Evolutionary conservation across 2,888 invertebrate genomes (phyloP).

Genomic region (Endotricha flammealis): DNA sequence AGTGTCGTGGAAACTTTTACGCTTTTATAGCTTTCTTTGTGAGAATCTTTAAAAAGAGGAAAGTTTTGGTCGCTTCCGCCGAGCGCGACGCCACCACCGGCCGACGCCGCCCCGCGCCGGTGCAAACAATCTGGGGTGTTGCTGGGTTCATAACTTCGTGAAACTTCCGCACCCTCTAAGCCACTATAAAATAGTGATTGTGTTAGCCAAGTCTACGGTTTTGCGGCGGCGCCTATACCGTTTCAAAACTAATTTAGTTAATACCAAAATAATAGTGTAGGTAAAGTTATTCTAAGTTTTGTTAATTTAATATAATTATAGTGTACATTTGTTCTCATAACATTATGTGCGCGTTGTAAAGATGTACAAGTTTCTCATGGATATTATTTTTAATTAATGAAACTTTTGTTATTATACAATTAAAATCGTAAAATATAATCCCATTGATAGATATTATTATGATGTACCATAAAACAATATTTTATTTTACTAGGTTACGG

Average conservation of each 20-base stretch:
- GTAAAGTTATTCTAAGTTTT: background rate
- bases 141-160: constrained; percentile 46
- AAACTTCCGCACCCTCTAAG: constrained; percentile 38
- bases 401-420: too few species aligned
- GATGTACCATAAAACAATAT: background rate
- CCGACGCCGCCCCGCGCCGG: constrained; percentile 30
- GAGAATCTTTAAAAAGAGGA: constrained; percentile 42
- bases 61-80: constrained; percentile 50
- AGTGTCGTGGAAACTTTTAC: constrained; percentile 33
- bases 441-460: too few species aligned
- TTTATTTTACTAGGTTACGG: constrained; percentile 85
- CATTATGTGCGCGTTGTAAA: too few species aligned
- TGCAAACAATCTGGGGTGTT: constrained; percentile 53
- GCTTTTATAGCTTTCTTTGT: constrained; percentile 36
- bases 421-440: too few species aligned
- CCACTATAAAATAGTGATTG: constrained; percentile 39
- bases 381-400: too few species aligned
- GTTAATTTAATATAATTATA: too few species aligned
- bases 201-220: constrained; percentile 14
- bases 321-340: too few species aligned
- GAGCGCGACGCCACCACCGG: constrained; percentile 25
- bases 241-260: constrained; percentile 13
- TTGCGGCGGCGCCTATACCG: constrained; percentile 6
- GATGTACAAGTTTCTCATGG: too few species aligned
- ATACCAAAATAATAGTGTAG: background rate